Evolutionary conservation across 2,113 vertebrate species (phyloP).

Genomic region (Stegostoma tigrinum): DNA sequence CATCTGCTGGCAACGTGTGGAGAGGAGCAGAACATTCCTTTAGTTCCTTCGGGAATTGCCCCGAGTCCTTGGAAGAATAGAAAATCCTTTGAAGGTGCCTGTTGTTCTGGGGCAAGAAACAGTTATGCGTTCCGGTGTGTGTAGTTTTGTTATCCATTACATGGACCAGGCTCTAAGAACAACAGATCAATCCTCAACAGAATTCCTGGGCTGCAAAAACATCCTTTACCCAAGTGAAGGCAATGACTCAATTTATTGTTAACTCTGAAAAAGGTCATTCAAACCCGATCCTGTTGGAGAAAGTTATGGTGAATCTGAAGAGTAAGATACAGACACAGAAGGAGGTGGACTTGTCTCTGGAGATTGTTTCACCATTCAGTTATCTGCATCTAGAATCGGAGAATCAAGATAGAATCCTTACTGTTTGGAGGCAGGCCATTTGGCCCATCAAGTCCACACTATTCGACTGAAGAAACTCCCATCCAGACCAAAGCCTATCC

Average conservation of each 20-base stretch:
- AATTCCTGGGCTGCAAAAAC: not conserved
- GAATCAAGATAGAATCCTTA: too few species aligned
- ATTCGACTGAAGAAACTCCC: too few species aligned
- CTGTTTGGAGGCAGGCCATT: too few species aligned
- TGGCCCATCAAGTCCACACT: too few species aligned
- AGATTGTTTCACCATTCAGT: not conserved
- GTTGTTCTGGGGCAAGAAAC: not conserved
- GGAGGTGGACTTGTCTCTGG: not conserved
- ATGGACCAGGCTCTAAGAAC: not conserved
- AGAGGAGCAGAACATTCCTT: not conserved
- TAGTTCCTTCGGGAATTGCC: not conserved
- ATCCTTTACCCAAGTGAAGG: not conserved
- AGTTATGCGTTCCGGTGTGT: not conserved
- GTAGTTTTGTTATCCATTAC: not conserved
- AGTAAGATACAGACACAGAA: not conserved
- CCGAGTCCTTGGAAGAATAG: not conserved
- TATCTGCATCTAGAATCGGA: too few species aligned
- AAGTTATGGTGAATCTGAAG: not conserved
- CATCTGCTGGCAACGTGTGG: slow-evolving; percentile 28
- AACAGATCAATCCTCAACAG: not conserved
- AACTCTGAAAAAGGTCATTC: not conserved
- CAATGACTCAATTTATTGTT: not conserved
- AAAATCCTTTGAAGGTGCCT: not conserved
- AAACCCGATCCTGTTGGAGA: not conserved
- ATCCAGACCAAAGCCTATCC: too few species aligned